phyloP scores from a whole-genome alignment of 2,797 vertebrate genomes.

The Sternotherus odoratus region DNA sequence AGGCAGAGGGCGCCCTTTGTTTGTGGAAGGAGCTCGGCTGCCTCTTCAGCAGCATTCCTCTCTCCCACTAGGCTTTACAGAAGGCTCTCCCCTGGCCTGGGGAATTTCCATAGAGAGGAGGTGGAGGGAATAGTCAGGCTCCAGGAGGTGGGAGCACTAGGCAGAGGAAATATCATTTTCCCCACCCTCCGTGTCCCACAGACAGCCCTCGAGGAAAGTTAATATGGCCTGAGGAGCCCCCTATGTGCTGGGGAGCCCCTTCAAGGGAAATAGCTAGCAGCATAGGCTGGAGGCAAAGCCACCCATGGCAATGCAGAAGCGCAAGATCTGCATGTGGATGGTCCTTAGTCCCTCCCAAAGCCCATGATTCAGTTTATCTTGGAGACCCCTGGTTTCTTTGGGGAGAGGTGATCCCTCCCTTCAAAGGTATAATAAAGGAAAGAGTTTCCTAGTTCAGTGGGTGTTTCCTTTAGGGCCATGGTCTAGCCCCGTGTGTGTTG shows the following conservation, averaged over 20 bases:
- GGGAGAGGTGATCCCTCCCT: not conserved
- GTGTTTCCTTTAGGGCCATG: not conserved
- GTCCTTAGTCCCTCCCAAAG: not conserved
- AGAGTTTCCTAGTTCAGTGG: not conserved
- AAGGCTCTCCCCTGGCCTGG: not conserved
- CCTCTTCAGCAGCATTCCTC: not conserved
- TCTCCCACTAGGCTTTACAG: not conserved
- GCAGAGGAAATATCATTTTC: not conserved
- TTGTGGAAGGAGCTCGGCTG: not conserved
- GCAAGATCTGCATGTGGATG: rapidly evolving
- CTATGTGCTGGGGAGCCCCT: not conserved
- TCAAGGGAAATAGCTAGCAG: rapidly evolving
- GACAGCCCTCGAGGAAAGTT: not conserved
- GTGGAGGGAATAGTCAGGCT: no score
- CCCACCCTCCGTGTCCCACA: not conserved
- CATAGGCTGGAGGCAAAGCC: not conserved
- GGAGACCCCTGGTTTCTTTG: rapidly evolving
- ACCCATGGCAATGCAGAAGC: not conserved
- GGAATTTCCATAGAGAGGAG: not conserved
- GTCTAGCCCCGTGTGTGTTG: not conserved
- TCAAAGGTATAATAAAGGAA: not conserved
- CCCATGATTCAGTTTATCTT: not conserved
- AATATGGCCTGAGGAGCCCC: not conserved
- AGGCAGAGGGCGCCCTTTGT: no score
- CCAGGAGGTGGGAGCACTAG: not conserved